phyloP scores from a whole-genome alignment of 2,113 vertebrate genomes.

The Pongo abelii region DNA sequence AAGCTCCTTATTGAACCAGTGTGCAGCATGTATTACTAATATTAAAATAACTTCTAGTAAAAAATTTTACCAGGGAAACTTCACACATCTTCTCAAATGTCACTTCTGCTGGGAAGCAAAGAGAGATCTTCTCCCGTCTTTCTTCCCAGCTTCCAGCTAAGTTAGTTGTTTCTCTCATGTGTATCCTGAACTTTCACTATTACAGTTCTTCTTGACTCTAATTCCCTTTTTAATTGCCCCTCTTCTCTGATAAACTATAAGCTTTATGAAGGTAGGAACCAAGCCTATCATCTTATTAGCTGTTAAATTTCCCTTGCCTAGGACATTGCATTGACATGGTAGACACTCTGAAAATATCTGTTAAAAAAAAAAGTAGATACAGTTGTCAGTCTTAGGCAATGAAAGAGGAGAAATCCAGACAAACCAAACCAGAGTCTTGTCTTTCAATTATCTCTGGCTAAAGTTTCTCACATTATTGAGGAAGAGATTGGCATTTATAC shows the following conservation, averaged over 20 bases:
- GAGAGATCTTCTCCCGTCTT: background rate
- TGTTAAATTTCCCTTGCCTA: background rate
- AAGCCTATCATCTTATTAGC: background rate
- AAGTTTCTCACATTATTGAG: background rate
- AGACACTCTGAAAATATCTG: background rate
- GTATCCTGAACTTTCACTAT: accelerated
- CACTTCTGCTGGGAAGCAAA: background rate
- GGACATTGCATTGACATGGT: background rate
- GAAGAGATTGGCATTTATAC: background rate
- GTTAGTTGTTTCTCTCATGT: background rate
- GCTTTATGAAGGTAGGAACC: background rate
- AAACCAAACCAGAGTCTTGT: background rate
- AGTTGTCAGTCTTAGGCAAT: background rate
- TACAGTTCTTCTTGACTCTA: background rate
- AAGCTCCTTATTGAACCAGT: too few species aligned
- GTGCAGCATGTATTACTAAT: too few species aligned
- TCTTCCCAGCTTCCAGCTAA: background rate
- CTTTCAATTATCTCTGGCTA: background rate
- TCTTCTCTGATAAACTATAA: background rate
- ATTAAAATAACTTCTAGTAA: too few species aligned
- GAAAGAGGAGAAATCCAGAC: background rate
- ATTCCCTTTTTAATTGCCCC: background rate
- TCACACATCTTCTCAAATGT: background rate
- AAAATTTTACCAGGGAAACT: background rate
- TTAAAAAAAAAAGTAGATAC: background rate